Conservation (phyloP, 2,113 vertebrate species). For the Serinus canaria region DNA sequence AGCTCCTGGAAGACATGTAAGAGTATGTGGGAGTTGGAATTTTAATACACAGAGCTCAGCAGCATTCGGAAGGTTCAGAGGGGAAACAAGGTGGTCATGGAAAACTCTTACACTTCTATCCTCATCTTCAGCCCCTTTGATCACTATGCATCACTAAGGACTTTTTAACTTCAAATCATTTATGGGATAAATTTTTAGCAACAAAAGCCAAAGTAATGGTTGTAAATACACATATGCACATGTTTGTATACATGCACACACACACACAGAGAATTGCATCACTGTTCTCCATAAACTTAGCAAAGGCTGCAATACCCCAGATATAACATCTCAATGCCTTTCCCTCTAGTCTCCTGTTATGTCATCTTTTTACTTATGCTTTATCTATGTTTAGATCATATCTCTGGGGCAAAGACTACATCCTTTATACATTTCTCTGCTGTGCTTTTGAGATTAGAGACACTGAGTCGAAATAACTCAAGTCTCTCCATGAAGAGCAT, state of each 20-base stretch:
- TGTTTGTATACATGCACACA: neutral
- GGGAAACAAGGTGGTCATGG: neutral
- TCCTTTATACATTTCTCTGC: constrained; percentile 15
- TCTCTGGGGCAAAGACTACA: neutral
- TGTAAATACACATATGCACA: neutral
- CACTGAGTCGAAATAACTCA: neutral
- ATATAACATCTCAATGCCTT: neutral
- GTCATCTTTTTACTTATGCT: constrained; percentile 4
- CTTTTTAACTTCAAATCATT: neutral
- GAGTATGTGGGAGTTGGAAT: neutral
- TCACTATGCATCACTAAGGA: neutral
- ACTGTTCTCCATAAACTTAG: neutral
- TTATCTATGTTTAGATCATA: constrained; percentile 15
- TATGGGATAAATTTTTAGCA: neutral
- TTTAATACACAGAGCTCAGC: neutral
- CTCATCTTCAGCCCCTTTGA: neutral
- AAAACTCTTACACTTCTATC: neutral
- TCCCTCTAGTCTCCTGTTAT: neutral
- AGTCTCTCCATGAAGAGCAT: neutral
- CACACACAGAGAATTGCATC: neutral
- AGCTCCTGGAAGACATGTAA: neutral
- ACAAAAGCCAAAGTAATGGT: neutral
- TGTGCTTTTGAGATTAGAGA: constrained; percentile 30
- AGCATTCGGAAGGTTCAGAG: neutral
- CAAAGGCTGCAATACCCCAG: neutral